Evolutionary conservation across 2,113 vertebrate genomes (phyloP), one percentile per base, ranked within the genome.

Genomic region (Pantherophis guttatus): DNA sequence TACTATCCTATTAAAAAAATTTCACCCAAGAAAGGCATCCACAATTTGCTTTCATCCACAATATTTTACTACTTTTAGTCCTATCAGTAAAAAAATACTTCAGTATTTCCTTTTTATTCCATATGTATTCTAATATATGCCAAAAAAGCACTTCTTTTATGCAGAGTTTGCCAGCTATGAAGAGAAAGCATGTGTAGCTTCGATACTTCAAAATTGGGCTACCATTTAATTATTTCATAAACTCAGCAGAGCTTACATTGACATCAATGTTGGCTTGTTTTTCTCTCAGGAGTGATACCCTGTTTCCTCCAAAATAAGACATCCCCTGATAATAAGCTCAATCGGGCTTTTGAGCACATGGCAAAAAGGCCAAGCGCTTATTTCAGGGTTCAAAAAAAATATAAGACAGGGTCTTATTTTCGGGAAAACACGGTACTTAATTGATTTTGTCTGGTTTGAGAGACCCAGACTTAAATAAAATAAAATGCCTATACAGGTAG

Each of bases 31-130:
- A 86, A 86, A 59, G 58, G 29, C 17, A n/a, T 39, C 39, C 17
- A n/a, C 55, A 54, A 23, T 6, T 86, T 48, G 58, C 29, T 57
- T 92, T n/a, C 55, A 86, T 87, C 81, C 9, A 9, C 86, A 44
- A 9, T 23, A 86, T 58, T 92, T 87, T 50, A n/a, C 59, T 52
- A 50, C 55, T 62, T 87, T 57, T 92, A 57, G 81, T 50, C 54
- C 81, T 86, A 54, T 91, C 55, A 62, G 29, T 91, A 87, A 87
- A 39, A 59, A 91, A 39, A 59, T 59, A 44, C 44, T 87, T 91
- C 91, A 59, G 50, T 81, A 91, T 44, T 91, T 86, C 39, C 58
- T 59, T 86, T 86, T 59, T 91, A 50, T 87, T 91, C 48, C 86
- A 81, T 81, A 39, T 9, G 9, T 48, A 44, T 57, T 91, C 52